These are phyloP conservation scores for Diaprepes abbreviatus DNA, from an alignment of 2,888 invertebrate species.

Conservation along the genomic window DNA sequence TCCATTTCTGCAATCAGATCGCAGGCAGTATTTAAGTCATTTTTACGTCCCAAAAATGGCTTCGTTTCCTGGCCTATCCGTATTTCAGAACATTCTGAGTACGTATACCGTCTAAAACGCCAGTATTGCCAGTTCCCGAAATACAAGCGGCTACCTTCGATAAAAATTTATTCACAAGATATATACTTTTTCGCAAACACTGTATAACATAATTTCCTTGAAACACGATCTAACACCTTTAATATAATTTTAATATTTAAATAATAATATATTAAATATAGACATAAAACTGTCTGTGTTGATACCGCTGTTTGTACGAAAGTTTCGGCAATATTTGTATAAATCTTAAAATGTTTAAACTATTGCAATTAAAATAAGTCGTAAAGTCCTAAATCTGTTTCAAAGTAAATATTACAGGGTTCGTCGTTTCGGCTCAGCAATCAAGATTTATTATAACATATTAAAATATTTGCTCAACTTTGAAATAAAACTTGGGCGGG, in stretches of 20 bases:
- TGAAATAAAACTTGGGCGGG: background rate
- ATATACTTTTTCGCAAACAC: too few relatives aligned
- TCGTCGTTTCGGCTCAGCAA: background rate
- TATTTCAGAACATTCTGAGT: too few relatives aligned
- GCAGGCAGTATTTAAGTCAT: too few relatives aligned
- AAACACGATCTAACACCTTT: background rate
- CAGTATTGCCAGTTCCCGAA: too few relatives aligned
- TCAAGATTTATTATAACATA: conserved; percentile 10
- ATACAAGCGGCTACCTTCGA: too few relatives aligned
- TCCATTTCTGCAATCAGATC: too few relatives aligned
- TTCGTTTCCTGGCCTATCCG: too few relatives aligned
- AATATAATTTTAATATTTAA: background rate
- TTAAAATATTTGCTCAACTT: conserved; percentile 11
- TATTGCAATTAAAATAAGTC: conserved; percentile 25
- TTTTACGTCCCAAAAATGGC: too few relatives aligned
- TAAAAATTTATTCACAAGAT: too few relatives aligned
- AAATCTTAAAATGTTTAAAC: conserved; percentile 34
- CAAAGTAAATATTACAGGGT: conserved; percentile 21
- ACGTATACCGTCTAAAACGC: too few relatives aligned
- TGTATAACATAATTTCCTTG: too few relatives aligned
- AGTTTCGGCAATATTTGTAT: conserved; percentile 12
- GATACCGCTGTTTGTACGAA: background rate
- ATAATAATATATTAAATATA: conserved; percentile 9
- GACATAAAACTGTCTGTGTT: background rate
- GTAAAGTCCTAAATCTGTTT: conserved; percentile 23